phyloP scores from a whole-genome alignment of 2,797 vertebrate genomes.

The Hoplostethus atlanticus region DNA sequence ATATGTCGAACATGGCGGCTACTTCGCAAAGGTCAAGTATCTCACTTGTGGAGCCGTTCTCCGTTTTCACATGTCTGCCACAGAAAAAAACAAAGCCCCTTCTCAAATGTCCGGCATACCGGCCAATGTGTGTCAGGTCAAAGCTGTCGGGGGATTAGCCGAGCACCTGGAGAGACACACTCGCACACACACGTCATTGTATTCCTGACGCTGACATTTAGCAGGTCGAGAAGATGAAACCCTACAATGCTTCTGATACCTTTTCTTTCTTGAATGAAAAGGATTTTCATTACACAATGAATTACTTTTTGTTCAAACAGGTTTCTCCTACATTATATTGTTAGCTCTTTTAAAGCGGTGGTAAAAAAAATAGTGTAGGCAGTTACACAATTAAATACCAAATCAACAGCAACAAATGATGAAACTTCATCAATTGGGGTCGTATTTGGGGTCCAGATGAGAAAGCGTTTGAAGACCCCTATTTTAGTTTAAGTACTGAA shows the following conservation, averaged over 20 bases:
- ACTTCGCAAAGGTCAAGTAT: conserved; percentile 46
- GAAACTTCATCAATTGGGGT: conserved; percentile 22
- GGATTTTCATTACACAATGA: conserved; percentile 49
- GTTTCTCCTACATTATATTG: conserved; percentile 9
- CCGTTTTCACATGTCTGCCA: conserved; percentile 30
- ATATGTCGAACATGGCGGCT: conserved; percentile 14
- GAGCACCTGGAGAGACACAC: conserved; percentile 14
- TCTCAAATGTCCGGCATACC: conserved; percentile 46
- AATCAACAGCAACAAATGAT: conserved; percentile 16
- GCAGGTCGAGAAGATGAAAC: conserved; percentile 45
- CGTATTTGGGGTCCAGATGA: background rate
- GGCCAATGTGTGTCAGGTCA: conserved; percentile 56
- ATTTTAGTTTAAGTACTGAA: no score
- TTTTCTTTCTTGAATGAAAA: conserved; percentile 44
- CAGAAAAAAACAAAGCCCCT: conserved; percentile 51
- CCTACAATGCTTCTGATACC: conserved; percentile 16
- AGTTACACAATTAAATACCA: conserved; percentile 19
- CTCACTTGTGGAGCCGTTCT: conserved; percentile 43
- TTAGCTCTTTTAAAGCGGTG: conserved; percentile 1
- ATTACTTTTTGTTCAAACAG: conserved; percentile 18
- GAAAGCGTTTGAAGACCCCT: background rate
- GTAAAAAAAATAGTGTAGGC: background rate
- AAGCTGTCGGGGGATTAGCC: conserved; percentile 58
- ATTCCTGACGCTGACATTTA: conserved; percentile 63
- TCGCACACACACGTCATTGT: conserved; percentile 28